Evolutionary conservation across 2,888 invertebrate species (phyloP).

Genomic region (Mythimna loreyi): DNA sequence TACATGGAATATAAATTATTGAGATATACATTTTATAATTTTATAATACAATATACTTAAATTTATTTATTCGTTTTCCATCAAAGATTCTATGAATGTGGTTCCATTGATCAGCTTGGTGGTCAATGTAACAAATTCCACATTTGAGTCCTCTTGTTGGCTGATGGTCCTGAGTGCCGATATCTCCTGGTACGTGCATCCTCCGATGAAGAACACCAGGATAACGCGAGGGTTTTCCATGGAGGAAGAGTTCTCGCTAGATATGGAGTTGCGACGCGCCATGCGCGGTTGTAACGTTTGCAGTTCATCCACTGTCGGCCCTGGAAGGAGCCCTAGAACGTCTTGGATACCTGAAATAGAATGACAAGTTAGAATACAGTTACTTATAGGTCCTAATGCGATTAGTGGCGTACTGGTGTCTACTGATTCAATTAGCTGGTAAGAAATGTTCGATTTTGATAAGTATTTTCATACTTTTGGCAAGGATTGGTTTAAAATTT

Average conservation of each 20-base stretch:
- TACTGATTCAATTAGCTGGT: not conserved
- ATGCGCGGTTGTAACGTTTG: conserved; percentile 91
- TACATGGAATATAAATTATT: conserved; percentile 25
- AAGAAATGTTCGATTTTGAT: too few species aligned
- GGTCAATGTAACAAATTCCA: conserved; percentile 97
- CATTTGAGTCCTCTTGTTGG: conserved; percentile 95
- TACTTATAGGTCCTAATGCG: not conserved
- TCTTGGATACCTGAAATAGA: conserved; percentile 93
- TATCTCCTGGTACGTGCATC: conserved; percentile 98
- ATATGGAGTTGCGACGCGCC: conserved; percentile 90
- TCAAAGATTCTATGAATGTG: conserved; percentile 94
- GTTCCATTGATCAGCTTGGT: conserved; percentile 98
- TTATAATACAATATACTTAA: not conserved
- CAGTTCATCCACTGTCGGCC: conserved; percentile 93
- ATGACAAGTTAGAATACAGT: not conserved
- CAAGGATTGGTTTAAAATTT: not conserved
- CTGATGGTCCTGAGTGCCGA: conserved; percentile 94
- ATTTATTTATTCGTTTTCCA: conserved; percentile 85
- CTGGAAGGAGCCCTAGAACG: conserved; percentile 95
- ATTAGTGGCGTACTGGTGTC: not conserved
- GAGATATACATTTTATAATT: conserved; percentile 17
- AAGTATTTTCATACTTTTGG: too few species aligned
- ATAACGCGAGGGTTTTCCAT: conserved; percentile 93
- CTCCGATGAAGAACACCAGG: conserved; percentile 98
- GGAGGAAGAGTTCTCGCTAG: conserved; percentile 90